Conservation (phyloP, 1,140 invertebrate species). For the Drosophila bocki region DNA sequence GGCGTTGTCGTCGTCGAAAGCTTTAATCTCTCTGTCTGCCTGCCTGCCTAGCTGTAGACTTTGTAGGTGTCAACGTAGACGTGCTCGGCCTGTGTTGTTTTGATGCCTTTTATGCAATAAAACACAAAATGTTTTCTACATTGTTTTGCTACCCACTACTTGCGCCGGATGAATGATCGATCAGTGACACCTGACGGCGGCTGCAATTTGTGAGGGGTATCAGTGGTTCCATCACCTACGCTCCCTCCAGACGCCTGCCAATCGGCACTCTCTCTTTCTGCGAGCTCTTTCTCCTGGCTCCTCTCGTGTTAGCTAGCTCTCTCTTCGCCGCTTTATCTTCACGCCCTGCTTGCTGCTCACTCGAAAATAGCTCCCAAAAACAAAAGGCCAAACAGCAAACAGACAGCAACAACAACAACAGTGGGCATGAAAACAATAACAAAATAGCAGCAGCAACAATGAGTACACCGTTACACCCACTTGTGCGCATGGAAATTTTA, state of each 20-base stretch:
- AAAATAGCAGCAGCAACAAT: conserved; percentile 17
- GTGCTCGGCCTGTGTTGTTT: conserved; percentile 45
- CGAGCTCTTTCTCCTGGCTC: conserved; percentile 1
- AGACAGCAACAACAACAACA: conserved; percentile 15
- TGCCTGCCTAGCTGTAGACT: conserved; percentile 1
- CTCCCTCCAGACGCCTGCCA: neutral
- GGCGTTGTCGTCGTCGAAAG: conserved; percentile 21
- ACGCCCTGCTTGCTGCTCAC: conserved; percentile 39
- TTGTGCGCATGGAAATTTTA: conserved; percentile 58
- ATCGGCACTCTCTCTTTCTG: neutral
- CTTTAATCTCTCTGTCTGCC: conserved; percentile 21
- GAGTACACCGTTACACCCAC: conserved; percentile 39
- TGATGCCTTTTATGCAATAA: conserved; percentile 75
- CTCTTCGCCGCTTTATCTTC: conserved; percentile 29
- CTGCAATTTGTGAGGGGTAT: conserved; percentile 9
- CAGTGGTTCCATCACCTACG: neutral
- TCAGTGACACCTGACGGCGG: neutral
- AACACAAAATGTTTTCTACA: conserved; percentile 48
- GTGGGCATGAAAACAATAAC: conserved; percentile 4
- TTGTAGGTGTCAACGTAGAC: conserved; percentile 46
- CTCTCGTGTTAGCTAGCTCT: neutral
- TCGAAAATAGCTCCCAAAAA: conserved; percentile 39
- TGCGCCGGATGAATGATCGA: conserved; percentile 1
- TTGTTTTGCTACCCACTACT: conserved; percentile 27
- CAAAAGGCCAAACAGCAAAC: conserved; percentile 26